Evolutionary conservation across 2,113 vertebrate genomes (phyloP).

Genomic region (Ranitomeya variabilis): DNA sequence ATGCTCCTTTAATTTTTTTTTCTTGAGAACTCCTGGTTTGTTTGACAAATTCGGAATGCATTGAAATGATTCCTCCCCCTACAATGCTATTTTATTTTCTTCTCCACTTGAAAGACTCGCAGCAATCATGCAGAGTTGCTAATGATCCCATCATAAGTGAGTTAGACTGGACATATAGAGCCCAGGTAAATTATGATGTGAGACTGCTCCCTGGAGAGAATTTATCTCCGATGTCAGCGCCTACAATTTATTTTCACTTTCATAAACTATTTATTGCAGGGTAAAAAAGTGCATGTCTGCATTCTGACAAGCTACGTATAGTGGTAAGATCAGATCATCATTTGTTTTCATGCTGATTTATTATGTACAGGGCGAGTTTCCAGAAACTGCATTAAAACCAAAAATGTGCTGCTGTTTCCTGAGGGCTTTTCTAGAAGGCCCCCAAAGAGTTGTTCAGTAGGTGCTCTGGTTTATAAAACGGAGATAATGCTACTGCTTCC

Average conservation of each 20-base stretch:
- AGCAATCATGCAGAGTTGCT: conserved; percentile 1
- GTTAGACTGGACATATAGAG: background rate
- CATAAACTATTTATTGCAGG: background rate
- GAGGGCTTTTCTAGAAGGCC: background rate
- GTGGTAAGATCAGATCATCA: background rate
- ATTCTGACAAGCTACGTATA: background rate
- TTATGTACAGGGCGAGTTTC: background rate
- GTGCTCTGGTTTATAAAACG: too few species aligned
- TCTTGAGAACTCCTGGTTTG: background rate
- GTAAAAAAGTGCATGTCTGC: background rate
- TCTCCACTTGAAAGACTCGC: background rate
- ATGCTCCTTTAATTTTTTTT: background rate
- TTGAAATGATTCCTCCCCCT: background rate
- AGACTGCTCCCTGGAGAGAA: background rate
- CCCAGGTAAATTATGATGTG: background rate
- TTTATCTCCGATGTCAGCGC: background rate
- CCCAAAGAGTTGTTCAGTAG: background rate
- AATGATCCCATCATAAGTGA: conserved; percentile 19
- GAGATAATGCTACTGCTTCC: too few species aligned
- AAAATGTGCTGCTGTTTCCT: background rate
- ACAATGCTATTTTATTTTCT: background rate
- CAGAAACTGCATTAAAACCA: background rate
- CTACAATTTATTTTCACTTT: background rate
- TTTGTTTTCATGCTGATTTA: background rate
- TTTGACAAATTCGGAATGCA: background rate